These are phyloP conservation scores for Leptinotarsa peninsularis DNA, from an alignment of 2,888 invertebrate species.

Conservation along the genomic window DNA sequence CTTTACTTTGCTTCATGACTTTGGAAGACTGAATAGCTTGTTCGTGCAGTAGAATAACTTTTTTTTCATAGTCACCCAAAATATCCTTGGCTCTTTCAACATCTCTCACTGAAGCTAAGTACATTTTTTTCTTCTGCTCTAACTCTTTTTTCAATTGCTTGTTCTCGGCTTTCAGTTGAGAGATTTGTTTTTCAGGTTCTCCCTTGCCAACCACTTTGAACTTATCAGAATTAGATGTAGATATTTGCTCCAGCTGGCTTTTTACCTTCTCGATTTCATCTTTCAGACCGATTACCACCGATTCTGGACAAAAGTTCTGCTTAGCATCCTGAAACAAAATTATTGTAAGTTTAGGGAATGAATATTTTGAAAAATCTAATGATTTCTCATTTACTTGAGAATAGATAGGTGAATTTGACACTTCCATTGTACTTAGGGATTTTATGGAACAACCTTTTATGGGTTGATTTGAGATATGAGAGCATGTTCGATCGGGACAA, in stretches of 20 bases:
- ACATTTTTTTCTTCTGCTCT: constrained; percentile 44
- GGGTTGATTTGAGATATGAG: neutral
- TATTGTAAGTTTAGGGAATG: neutral
- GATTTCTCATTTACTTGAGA: constrained; percentile 6
- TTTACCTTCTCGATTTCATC: constrained; percentile 50
- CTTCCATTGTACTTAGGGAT: constrained; percentile 17
- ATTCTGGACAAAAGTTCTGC: neutral
- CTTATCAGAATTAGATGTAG: constrained; percentile 22
- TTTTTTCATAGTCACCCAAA: constrained; percentile 51
- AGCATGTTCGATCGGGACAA: constrained; percentile 17
- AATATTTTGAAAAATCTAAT: neutral
- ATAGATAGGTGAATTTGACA: constrained; percentile 8
- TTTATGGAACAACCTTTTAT: neutral
- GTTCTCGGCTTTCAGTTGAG: constrained; percentile 45
- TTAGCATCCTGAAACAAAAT: constrained; percentile 3
- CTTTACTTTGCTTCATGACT: constrained; percentile 52
- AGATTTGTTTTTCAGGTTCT: constrained; percentile 30
- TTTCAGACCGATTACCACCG: constrained; percentile 40
- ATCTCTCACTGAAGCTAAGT: constrained; percentile 43
- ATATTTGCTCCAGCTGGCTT: constrained; percentile 43
- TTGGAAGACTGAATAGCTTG: constrained; percentile 53
- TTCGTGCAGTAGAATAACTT: constrained; percentile 48
- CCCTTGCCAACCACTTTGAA: neutral
- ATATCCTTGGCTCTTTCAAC: constrained; percentile 50
- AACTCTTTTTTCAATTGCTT: constrained; percentile 46